Evolutionary conservation across 1,140 invertebrate species (phyloP).

Genomic region (Anoplophora glabripennis): DNA sequence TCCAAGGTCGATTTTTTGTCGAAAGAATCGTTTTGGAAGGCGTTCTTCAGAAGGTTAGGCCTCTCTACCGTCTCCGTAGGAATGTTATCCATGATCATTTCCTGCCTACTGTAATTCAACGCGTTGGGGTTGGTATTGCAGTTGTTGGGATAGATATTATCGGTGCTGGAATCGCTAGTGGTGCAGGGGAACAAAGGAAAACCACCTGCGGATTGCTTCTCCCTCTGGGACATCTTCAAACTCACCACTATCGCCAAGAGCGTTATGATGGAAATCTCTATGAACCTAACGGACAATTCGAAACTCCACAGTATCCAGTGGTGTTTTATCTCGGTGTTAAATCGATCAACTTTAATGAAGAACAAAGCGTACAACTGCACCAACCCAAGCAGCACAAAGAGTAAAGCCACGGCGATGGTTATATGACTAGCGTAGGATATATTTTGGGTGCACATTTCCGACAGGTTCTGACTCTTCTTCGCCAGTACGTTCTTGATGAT

Average conservation of each 20-base stretch:
- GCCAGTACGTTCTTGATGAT: slow-evolving; percentile 63
- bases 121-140: slow-evolving; percentile 82
- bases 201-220: slow-evolving; percentile 63
- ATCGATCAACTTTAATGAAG: slow-evolving; percentile 59
- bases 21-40: slow-evolving; percentile 51
- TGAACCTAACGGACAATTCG: slow-evolving; percentile 76
- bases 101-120: slow-evolving; percentile 72
- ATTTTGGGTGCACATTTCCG: slow-evolving; percentile 63
- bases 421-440: slow-evolving; percentile 79
- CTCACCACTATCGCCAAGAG: slow-evolving; percentile 81
- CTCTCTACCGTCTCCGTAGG: slow-evolving; percentile 52
- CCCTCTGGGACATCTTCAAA: slow-evolving; percentile 59
- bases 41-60: slow-evolving; percentile 50
- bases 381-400: slow-evolving; percentile 76
- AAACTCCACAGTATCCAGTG: slow-evolving; percentile 88
- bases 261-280: slow-evolving; percentile 80
- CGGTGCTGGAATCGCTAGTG: slow-evolving; percentile 73
- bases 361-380: slow-evolving; percentile 82
- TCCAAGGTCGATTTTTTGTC: slow-evolving; percentile 56
- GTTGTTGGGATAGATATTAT: slow-evolving; percentile 79
- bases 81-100: slow-evolving; percentile 56
- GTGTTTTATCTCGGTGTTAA: slow-evolving; percentile 51
- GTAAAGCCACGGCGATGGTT: slow-evolving; percentile 76
- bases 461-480: slow-evolving; percentile 64
- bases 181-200: slow-evolving; percentile 75